A percentile compares a stretch with the other conserved stretches of the same genome.
phyloP scores from a whole-genome alignment of 2,113 vertebrate genomes.

The Dascyllus trimaculatus region DNA sequence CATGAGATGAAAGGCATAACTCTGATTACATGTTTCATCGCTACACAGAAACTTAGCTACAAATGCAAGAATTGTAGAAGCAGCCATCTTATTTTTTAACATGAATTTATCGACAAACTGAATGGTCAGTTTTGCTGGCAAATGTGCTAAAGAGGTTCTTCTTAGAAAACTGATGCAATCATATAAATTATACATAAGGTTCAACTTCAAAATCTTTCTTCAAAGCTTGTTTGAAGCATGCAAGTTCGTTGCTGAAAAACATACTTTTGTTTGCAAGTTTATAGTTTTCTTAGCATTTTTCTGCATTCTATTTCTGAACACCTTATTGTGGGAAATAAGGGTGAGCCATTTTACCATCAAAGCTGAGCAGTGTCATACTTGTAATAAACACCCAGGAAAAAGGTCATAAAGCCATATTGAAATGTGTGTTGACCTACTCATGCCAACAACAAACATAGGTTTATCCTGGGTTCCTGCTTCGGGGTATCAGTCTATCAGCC shows the following conservation, averaged over 20 bases:
- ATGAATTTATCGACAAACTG: not conserved
- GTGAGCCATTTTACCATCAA: not conserved
- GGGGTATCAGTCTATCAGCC: slow-evolving; percentile 30
- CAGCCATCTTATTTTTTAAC: no score
- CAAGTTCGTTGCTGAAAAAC: not conserved
- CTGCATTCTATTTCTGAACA: not conserved
- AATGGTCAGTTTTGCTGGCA: not conserved
- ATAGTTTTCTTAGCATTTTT: not conserved
- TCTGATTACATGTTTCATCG: not conserved
- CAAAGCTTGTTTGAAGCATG: not conserved
- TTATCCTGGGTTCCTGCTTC: slow-evolving; percentile 29
- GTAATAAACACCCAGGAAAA: slow-evolving; percentile 12
- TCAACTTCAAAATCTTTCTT: not conserved
- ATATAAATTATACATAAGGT: not conserved
- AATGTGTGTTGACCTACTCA: slow-evolving; percentile 32
- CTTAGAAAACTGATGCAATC: not conserved
- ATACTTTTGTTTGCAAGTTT: not conserved
- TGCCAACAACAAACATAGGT: slow-evolving; percentile 40
- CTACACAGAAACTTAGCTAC: not conserved
- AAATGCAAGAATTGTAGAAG: not conserved
- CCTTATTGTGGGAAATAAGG: not conserved
- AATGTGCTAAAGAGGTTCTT: not conserved
- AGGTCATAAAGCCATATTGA: not conserved
- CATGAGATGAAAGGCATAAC: not conserved
- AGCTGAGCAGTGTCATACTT: slow-evolving; percentile 1